Evolutionary conservation across 2,113 vertebrate genomes (phyloP), one percentile per base, ranked within the genome.

Genomic region (Alligator sinensis): DNA sequence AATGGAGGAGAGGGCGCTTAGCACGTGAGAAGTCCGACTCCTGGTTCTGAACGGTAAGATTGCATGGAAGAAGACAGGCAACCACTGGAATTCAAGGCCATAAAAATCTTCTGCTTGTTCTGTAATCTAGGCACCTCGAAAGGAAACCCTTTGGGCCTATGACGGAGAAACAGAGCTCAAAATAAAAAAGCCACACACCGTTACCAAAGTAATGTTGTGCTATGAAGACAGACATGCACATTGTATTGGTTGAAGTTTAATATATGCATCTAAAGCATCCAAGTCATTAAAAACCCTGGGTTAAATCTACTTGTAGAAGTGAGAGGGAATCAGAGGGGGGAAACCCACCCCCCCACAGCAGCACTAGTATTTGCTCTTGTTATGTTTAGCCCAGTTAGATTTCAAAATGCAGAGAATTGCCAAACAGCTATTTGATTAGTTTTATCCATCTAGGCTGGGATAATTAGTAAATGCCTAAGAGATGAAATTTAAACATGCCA

Each of bases 401-500:
- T 94, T 96, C 82, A 92, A 97, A 94, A 96, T 21, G 94, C 88
- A 92, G 87, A 97, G 92, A 93, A 80, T 97, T 96, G 90, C 96
- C 95, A 97, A 97, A 96, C 94, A 97, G 88, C 91, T 79, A 91
- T 95, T 97, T 97, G 94, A 97, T 97, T 93, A 94, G 93, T 81
- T 90, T 83, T 87, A 90, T 90, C 93, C 96, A 97, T 89, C 90
- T 61, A 91, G 79, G 89, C 93, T 91, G 84, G 83, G 92, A 87
- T 97, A 97, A 98, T 98, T 97, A 98, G 87, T 92, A 96, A 97
- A 97, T 88, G 96, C 96, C 96, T 97, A 84, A 94, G 95, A 97
- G 96, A 97, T 96, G 96, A 96, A 95, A 97, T 96, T 98, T 97
- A 97, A 98, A 97, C 95, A 97, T 88, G 96, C 95, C 93, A 91